Evolutionary conservation across 2,113 vertebrate genomes (phyloP).

Genomic region (Emydocephalus ijimae): DNA sequence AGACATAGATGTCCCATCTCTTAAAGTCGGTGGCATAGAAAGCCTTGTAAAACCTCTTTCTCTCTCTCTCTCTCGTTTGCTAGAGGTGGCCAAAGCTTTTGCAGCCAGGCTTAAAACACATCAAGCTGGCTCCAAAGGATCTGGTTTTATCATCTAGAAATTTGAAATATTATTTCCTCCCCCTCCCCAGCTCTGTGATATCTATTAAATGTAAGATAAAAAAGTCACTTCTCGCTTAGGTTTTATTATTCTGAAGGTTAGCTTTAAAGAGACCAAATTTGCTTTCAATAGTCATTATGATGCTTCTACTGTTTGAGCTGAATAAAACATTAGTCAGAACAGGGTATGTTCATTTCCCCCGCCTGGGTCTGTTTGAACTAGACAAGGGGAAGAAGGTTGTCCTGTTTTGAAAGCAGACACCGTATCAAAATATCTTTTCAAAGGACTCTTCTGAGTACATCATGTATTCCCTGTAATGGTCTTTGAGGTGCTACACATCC

Average conservation of each 20-base stretch:
- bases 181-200: accelerated
- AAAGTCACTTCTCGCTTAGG: not conserved
- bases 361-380: not conserved
- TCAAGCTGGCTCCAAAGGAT: not conserved
- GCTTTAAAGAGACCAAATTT: not conserved
- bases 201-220: not conserved
- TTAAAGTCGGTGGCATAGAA: not conserved
- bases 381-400: not conserved
- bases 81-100: not conserved
- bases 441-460: not conserved
- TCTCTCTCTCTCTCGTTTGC: not conserved
- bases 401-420: not conserved
- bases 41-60: not conserved
- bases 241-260: not conserved
- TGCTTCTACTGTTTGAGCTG: no score
- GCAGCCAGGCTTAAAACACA: not conserved
- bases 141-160: not conserved
- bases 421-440: not conserved
- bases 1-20: no score
- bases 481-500: not conserved
- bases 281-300: not conserved
- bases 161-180: not conserved
- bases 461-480: not conserved
- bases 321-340: not conserved
- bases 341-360: not conserved